These are phyloP conservation scores for Oreochromis aureus DNA, from an alignment of 2,113 vertebrate species.

Conservation along the genomic window DNA sequence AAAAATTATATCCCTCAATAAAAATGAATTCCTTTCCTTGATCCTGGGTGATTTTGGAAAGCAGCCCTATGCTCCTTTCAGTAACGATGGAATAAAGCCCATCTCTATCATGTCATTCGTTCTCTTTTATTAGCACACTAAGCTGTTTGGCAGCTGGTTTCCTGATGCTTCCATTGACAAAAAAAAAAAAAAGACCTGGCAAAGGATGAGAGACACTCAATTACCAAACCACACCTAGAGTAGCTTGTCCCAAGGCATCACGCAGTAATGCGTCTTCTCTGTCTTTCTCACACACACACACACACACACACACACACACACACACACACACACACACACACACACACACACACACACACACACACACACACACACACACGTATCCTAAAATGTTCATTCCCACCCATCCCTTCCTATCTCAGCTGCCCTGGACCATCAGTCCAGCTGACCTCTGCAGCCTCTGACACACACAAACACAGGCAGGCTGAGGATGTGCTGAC, in stretches of 20 bases:
- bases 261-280: background rate
- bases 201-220: constrained; percentile 37
- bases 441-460: constrained; percentile 35
- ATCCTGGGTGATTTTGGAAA: background rate
- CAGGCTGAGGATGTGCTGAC: constrained; percentile 55
- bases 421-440: constrained; percentile 40
- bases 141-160: constrained; percentile 41
- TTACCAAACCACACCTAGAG: constrained; percentile 33
- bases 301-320: background rate
- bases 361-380: background rate
- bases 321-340: background rate
- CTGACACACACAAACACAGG: background rate
- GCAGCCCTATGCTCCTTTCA: background rate
- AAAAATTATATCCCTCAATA: background rate
- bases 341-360: no score
- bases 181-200: constrained; percentile 29
- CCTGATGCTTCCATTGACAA: constrained; percentile 32
- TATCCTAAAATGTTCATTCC: constrained; percentile 30
- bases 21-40: background rate
- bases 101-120: background rate
- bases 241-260: background rate
- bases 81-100: background rate
- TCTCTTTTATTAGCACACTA: constrained; percentile 24
- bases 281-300: background rate
- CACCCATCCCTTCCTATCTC: constrained; percentile 61